These are phyloP conservation scores for Rhinichthys osculus DNA, from an alignment of 2,797 vertebrate species.

Conservation along the genomic window DNA sequence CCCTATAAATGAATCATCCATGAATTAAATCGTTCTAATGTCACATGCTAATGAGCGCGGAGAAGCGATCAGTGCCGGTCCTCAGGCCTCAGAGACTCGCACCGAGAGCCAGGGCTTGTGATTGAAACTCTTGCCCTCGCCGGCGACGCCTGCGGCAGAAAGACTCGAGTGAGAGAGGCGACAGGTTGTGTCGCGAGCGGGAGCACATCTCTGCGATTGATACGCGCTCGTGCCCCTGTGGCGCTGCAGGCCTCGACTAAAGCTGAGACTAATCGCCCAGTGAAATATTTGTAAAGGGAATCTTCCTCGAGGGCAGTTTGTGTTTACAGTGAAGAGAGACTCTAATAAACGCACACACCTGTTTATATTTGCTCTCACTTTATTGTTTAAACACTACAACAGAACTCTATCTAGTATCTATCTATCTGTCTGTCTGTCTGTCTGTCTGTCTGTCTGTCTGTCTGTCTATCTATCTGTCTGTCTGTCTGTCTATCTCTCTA, in stretches of 20 bases:
- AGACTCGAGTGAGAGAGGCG: background rate
- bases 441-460: too few species aligned
- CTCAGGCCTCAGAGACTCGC: slow-evolving; percentile 16
- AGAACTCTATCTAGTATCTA: too few species aligned
- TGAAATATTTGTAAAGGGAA: slow-evolving; percentile 31
- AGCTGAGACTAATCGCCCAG: background rate
- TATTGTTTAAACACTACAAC: too few species aligned
- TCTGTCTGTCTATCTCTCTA: too few species aligned
- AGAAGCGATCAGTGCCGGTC: background rate
- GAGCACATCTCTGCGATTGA: too few species aligned
- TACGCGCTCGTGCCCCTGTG: background rate
- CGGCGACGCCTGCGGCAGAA: slow-evolving; percentile 11
- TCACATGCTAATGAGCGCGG: slow-evolving; percentile 23
- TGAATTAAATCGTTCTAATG: background rate
- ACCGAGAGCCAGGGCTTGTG: slow-evolving; percentile 6
- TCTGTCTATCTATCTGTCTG: too few species aligned
- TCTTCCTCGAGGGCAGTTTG: background rate
- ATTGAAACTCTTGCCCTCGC: slow-evolving; percentile 36
- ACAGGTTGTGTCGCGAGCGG: slow-evolving; percentile 13
- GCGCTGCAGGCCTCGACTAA: slow-evolving; percentile 11
- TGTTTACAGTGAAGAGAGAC: slow-evolving; percentile 22
- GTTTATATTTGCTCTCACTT: too few species aligned
- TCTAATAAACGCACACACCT: too few species aligned
- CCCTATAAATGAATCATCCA: background rate
- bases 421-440: too few species aligned